Conservation (phyloP, 2,797 vertebrate species). For the Mycteria americana region DNA sequence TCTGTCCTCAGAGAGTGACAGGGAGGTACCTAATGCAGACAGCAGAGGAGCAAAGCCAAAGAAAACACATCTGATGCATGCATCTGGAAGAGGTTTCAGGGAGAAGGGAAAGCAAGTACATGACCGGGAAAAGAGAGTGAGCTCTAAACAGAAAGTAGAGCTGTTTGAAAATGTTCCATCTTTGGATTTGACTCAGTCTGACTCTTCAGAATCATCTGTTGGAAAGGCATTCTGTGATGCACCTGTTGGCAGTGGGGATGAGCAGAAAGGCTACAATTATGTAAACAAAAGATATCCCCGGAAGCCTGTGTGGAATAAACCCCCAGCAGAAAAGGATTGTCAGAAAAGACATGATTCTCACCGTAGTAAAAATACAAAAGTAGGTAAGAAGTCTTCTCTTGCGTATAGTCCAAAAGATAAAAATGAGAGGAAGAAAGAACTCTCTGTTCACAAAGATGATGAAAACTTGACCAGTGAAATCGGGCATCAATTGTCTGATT, state of each 20-base stretch:
- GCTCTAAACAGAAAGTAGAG: conserved; percentile 69
- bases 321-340: conserved; percentile 61
- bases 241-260: conserved; percentile 58
- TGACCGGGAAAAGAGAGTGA: conserved; percentile 72
- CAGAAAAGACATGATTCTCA: conserved; percentile 69
- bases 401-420: conserved; percentile 68
- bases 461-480: conserved; percentile 54
- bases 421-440: conserved; percentile 70
- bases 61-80: conserved; percentile 78
- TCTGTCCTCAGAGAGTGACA: conserved; percentile 74
- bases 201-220: conserved; percentile 69
- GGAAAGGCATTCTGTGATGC: conserved; percentile 70
- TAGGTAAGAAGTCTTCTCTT: conserved; percentile 63
- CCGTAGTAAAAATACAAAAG: conserved; percentile 57
- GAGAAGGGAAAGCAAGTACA: conserved; percentile 74
- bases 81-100: conserved; percentile 76
- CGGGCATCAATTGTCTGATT: conserved; percentile 60
- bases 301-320: conserved; percentile 74
- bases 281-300: conserved; percentile 76
- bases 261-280: conserved; percentile 68
- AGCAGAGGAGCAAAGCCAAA: conserved; percentile 81
- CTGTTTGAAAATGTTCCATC: conserved; percentile 67
- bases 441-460: conserved; percentile 46
- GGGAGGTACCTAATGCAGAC: conserved; percentile 73
- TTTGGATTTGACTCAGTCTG: conserved; percentile 66